Evolutionary conservation across 2,797 vertebrate genomes (phyloP).

Genomic region (Euphonia xanthogaster): DNA sequence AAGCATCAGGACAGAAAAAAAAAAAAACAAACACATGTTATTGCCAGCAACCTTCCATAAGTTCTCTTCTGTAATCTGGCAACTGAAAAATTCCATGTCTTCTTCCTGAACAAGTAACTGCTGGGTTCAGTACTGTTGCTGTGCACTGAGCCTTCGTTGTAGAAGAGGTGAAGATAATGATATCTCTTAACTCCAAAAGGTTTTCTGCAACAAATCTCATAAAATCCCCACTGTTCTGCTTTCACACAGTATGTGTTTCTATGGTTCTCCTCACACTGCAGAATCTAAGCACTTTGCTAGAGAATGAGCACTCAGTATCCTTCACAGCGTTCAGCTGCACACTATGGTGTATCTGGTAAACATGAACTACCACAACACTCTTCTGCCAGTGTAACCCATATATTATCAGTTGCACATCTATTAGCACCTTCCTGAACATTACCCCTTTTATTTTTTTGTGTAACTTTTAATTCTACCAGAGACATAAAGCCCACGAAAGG

Average conservation of each 20-base stretch:
- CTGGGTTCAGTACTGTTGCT: neutral
- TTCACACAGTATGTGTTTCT: neutral
- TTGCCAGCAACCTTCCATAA: conserved; percentile 2
- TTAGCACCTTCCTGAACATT: neutral
- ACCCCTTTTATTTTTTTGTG: neutral
- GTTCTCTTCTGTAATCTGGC: neutral
- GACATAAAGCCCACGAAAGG: neutral
- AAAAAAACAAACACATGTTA: neutral
- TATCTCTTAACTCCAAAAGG: neutral
- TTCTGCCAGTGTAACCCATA: neutral
- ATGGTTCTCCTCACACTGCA: neutral
- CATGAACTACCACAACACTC: neutral
- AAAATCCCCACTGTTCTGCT: neutral
- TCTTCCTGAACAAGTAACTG: neutral
- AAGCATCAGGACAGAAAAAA: neutral
- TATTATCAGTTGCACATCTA: neutral
- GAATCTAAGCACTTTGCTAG: neutral
- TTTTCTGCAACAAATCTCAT: neutral
- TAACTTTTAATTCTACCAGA: neutral
- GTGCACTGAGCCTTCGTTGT: neutral
- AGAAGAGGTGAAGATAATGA: neutral
- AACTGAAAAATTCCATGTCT: conserved; percentile 17
- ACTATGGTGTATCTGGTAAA: neutral
- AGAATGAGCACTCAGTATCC: neutral
- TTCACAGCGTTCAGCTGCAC: neutral